A percentile compares a stretch with the other conserved stretches of the same genome.
These are phyloP conservation scores for Naja naja DNA, from an alignment of 2,113 vertebrate genomes.

Conservation along the genomic window DNA sequence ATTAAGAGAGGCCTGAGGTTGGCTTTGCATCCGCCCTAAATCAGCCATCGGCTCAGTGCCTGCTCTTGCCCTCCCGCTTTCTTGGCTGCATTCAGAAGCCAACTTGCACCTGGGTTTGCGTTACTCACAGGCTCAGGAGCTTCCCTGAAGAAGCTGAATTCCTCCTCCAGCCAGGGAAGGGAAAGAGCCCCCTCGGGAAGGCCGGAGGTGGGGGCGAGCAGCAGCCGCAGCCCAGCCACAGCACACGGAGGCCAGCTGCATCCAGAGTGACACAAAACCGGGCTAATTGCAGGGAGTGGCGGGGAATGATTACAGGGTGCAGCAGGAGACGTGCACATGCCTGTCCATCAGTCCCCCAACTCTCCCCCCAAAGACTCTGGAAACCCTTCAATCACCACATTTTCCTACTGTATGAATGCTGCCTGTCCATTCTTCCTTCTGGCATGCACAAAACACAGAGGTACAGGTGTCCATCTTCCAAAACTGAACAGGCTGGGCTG, in stretches of 20 bases:
- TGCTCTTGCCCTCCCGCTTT: not conserved
- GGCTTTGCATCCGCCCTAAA: not conserved
- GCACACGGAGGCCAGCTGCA: not conserved
- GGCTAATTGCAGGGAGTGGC: not conserved
- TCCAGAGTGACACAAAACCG: not conserved
- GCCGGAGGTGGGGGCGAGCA: not conserved
- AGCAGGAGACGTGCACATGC: not conserved
- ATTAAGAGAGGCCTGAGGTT: not conserved
- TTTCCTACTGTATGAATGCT: not conserved
- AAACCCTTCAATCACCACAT: not conserved
- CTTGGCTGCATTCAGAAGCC: not conserved
- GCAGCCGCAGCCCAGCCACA: not conserved
- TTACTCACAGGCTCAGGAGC: not conserved
- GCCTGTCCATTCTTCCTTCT: not conserved
- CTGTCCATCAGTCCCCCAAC: not conserved
- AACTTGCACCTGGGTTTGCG: not conserved
- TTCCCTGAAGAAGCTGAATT: not conserved
- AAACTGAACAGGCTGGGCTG: not conserved
- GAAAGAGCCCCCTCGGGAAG: not conserved
- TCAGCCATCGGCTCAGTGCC: not conserved
- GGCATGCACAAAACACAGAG: not conserved
- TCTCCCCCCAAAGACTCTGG: not conserved
- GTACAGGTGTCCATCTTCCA: no score
- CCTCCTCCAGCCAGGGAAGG: no score
- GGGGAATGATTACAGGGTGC: not conserved